A percentile compares a stretch with the other conserved stretches of the same genome.
Conservation (phyloP, 2,888 invertebrate genomes). For the Himalopsyche tibetana region DNA sequence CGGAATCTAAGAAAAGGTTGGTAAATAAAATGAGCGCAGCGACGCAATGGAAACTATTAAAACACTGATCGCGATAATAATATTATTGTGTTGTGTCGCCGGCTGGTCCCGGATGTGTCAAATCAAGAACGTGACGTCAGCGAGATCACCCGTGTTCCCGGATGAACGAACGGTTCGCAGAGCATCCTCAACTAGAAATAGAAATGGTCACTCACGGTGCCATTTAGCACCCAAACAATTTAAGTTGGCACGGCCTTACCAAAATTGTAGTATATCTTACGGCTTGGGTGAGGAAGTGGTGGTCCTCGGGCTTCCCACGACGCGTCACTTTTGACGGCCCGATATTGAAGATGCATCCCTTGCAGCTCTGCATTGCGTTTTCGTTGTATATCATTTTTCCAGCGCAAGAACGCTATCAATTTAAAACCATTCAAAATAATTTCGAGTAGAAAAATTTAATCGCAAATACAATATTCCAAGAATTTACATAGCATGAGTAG, state of each 20-base stretch:
- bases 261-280: not conserved
- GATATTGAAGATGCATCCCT: too few species aligned
- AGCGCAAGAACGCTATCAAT: too few species aligned
- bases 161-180: constrained; percentile 40
- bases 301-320: too few species aligned
- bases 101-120: constrained; percentile 28
- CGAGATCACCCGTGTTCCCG: constrained; percentile 17
- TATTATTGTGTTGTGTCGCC: not conserved
- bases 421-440: too few species aligned
- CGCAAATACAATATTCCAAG: too few species aligned
- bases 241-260: constrained; percentile 20
- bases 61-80: not conserved
- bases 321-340: too few species aligned
- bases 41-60: not conserved
- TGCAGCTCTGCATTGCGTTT: too few species aligned
- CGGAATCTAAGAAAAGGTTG: too few species aligned
- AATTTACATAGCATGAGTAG: too few species aligned
- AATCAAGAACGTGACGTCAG: constrained; percentile 42
- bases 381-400: too few species aligned
- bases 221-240: constrained; percentile 34
- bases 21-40: too few species aligned
- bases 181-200: constrained; percentile 40
- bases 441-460: too few species aligned
- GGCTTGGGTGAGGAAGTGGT: not conserved
- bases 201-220: constrained; percentile 37